Conservation (phyloP, 2,888 invertebrate genomes). For the Scrobipalpa costella region DNA sequence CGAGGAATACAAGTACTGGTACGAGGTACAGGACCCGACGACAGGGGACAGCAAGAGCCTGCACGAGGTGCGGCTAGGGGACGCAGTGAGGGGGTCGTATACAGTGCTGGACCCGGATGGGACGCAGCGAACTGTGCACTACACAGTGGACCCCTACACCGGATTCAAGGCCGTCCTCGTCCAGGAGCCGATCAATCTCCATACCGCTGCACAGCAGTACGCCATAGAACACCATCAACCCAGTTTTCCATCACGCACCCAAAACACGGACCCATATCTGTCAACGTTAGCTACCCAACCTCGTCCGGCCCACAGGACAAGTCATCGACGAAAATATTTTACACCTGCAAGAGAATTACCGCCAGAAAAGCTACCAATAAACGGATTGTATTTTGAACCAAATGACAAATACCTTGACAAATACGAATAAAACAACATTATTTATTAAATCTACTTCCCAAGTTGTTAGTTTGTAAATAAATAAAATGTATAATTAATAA, state of each 20-base stretch:
- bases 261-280: neutral
- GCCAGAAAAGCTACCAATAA: conserved; percentile 38
- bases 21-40: conserved; percentile 76
- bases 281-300: too few species aligned
- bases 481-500: neutral
- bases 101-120: conserved; percentile 73
- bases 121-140: conserved; percentile 68
- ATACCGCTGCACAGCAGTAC: neutral
- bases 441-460: too few species aligned
- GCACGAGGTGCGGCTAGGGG: conserved; percentile 65
- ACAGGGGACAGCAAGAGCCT: conserved; percentile 73
- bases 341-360: conserved; percentile 54
- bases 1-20: conserved; percentile 71
- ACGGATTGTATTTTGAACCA: conserved; percentile 61
- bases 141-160: conserved; percentile 72
- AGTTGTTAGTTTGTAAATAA: too few species aligned
- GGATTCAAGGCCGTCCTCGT: conserved; percentile 79
- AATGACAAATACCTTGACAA: too few species aligned
- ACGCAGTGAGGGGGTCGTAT: conserved; percentile 67
- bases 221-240: neutral
- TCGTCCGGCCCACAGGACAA: neutral
- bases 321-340: conserved; percentile 44
- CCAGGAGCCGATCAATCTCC: conserved; percentile 56
- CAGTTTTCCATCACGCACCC: neutral
- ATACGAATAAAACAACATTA: neutral